Conservation (phyloP, 35 echinoderm and acorn worm species). For the Holothuria glaberrima region DNA sequence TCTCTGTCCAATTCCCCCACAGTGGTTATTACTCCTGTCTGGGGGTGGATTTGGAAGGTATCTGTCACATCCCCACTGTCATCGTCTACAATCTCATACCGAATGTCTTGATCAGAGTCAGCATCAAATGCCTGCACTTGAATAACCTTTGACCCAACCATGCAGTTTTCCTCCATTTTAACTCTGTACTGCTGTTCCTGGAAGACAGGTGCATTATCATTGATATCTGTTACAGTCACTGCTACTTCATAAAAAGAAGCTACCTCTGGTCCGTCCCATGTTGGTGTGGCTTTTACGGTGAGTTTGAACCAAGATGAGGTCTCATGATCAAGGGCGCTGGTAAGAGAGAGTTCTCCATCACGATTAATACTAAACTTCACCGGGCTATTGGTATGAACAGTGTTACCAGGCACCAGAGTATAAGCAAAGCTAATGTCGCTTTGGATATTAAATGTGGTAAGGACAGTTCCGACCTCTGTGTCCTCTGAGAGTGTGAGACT, state of each 20-base stretch:
- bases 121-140: constrained; percentile 80
- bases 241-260: constrained; percentile 72
- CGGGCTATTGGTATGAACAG: constrained; percentile 76
- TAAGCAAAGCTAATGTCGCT: constrained; percentile 58
- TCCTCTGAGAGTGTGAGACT: constrained; percentile 76
- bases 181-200: constrained; percentile 71
- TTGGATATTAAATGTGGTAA: constrained; percentile 68
- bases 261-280: constrained; percentile 51
- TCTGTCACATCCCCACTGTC: constrained; percentile 60
- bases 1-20: constrained; percentile 76
- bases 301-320: constrained; percentile 81
- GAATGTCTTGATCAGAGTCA: constrained; percentile 63
- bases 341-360: constrained; percentile 71
- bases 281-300: constrained; percentile 72
- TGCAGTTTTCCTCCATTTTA: constrained; percentile 73
- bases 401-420: constrained; percentile 78
- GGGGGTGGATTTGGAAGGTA: constrained; percentile 72
- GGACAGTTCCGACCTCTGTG: constrained; percentile 62
- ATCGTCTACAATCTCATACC: constrained; percentile 70
- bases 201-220: constrained; percentile 91
- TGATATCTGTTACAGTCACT: constrained; percentile 79
- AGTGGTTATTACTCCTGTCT: constrained; percentile 72
- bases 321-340: constrained; percentile 87
- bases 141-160: constrained; percentile 66
- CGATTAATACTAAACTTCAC: constrained; percentile 82